phyloP scores from a whole-genome alignment of 2,113 vertebrate genomes.

The Vulpes lagopus region DNA sequence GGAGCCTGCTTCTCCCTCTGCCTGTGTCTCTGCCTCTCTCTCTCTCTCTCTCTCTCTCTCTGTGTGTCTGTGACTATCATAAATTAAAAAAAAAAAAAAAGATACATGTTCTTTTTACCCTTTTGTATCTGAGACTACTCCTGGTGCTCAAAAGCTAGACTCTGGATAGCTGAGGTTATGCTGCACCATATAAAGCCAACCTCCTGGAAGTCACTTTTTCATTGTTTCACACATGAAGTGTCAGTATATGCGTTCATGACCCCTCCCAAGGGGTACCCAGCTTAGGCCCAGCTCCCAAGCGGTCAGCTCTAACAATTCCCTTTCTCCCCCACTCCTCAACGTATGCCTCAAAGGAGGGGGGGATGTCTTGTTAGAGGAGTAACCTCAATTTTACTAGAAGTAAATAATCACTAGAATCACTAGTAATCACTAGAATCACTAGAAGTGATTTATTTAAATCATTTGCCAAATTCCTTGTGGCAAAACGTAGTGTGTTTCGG shows the following conservation, averaged over 20 bases:
- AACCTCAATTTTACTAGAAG: not conserved
- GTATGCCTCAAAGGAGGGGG: not conserved
- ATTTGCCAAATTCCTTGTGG: not conserved
- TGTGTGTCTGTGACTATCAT: too few relatives aligned
- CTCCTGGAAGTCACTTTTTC: not conserved
- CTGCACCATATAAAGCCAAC: not conserved
- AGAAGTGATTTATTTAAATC: not conserved
- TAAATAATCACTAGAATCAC: too few relatives aligned
- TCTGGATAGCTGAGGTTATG: not conserved
- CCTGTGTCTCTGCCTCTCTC: too few relatives aligned
- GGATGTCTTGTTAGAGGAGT: not conserved
- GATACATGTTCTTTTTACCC: not conserved
- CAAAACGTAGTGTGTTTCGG: not conserved
- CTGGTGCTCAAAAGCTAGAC: not conserved
- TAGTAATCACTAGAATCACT: too few relatives aligned
- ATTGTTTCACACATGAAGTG: too few relatives aligned
- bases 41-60: too few relatives aligned
- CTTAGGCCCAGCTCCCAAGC: not conserved
- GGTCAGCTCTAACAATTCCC: not conserved
- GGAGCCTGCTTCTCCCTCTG: too few relatives aligned
- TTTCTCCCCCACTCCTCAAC: not conserved
- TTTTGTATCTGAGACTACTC: not conserved
- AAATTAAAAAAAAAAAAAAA: not conserved
- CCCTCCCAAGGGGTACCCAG: not conserved
- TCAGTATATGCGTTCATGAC: not conserved